Evolutionary conservation across 2,113 vertebrate genomes (phyloP).

Genomic region (Haliaeetus leucogaster): DNA sequence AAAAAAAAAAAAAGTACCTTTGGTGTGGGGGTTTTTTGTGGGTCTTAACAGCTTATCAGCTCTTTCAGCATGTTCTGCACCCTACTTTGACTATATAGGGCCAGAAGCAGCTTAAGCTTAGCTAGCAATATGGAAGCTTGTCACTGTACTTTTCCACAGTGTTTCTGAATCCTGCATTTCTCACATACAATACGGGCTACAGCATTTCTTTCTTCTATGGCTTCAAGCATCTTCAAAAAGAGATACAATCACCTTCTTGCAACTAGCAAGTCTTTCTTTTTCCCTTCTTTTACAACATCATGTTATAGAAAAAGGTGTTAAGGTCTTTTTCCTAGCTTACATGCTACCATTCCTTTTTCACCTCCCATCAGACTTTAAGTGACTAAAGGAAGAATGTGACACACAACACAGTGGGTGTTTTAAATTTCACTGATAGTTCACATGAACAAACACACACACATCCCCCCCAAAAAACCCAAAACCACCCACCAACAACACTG

Average conservation of each 20-base stretch:
- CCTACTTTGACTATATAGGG: neutral
- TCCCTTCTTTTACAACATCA: neutral
- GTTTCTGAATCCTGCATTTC: neutral
- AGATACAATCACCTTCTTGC: neutral
- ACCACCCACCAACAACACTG: neutral
- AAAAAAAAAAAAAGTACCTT: neutral
- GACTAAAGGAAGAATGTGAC: neutral
- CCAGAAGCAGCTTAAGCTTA: neutral
- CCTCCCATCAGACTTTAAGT: neutral
- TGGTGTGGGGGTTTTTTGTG: neutral
- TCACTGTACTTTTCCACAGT: neutral
- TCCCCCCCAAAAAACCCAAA: neutral
- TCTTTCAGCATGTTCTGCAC: neutral
- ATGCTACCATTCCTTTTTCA: neutral
- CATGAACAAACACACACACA: neutral
- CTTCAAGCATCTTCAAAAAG: neutral
- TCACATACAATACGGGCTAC: neutral
- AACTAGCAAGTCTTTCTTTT: neutral
- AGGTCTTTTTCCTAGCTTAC: neutral
- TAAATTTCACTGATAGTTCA: neutral
- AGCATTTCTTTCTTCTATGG: neutral
- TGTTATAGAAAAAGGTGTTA: neutral
- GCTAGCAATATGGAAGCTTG: neutral
- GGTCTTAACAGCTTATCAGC: neutral
- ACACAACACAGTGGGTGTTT: rapidly evolving